Base-by-base conservation (phyloP, 2,888 invertebrate genomes). In the Diarsia dahlii region DNA sequence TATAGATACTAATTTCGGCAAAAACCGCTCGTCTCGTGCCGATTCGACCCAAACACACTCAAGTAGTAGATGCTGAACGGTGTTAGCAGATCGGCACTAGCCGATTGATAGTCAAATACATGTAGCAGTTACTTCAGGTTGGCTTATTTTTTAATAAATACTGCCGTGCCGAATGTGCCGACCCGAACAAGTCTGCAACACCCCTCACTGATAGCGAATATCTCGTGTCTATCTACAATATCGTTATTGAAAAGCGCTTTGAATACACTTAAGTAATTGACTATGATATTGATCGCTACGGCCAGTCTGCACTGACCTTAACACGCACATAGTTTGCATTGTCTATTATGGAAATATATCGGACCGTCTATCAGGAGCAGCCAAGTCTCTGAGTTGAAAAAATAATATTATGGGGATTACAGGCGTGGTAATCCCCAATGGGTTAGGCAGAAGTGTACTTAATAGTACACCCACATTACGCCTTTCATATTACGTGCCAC, bases 231-330 rank as follows among this genome's bases (percentile, higher is more conserved):
- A 39, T 80, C 71, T 80, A 60, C 54, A 62, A 71, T 75, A 80
- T 80, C 23, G 28, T 71, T 75, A 70, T 70, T 74, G 62, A 23
- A 62, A 5, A 62, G n/a, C 58, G 67, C 79, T 68, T 34, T 64
- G 79, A 68, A 78, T 68, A 72, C 60, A 69, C 68, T 60, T 66
- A 74, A 62, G 80, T 74, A 66, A 80, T 80, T 66, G 69, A 45
- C 58, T 45, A 52, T 5, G 39, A 18, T 69, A 69, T 80, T 45
- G 76, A 76, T 80, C 68, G 58, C 67, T 39, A 28, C 54, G 64
- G 52, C 23, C 18, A 6, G 69, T 65, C 60, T 69, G 60, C 34
- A 64, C 48, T 71, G 75, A 64, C 74, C 74, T 58, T 46, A 62
- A 13, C 34, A 39, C 56, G 34, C 52, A 23, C 12, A 39, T 58